These are phyloP conservation scores for Acanthochromis polyacanthus DNA, from an alignment of 2,113 vertebrate species.

Conservation along the genomic window DNA sequence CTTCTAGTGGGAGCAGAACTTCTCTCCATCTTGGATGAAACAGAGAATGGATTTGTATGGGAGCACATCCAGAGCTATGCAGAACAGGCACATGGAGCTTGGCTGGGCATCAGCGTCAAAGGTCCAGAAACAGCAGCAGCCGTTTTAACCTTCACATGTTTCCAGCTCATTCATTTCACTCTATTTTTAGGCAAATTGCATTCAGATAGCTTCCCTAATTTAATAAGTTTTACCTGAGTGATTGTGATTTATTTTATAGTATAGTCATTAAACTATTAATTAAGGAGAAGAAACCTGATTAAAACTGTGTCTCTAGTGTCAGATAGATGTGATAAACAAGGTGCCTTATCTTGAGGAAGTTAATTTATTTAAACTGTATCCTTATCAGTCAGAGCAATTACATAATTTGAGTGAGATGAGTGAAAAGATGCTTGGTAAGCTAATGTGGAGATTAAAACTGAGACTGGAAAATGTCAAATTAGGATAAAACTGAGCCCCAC, in stretches of 20 bases:
- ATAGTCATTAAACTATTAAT: conserved; percentile 22
- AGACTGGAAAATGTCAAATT: background rate
- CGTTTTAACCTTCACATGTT: conserved; percentile 16
- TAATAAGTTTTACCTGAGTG: background rate
- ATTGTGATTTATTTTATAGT: background rate
- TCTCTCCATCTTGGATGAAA: conserved; percentile 94
- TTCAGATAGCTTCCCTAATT: conserved; percentile 17
- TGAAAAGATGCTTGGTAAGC: conserved; percentile 9
- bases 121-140: conserved; percentile 79
- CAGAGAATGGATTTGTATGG: conserved; percentile 95
- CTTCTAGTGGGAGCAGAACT: conserved; percentile 89
- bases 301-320: background rate
- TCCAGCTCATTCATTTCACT: background rate
- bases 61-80: conserved; percentile 93
- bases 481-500: conserved; percentile 1
- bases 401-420: background rate
- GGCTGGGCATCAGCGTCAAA: conserved; percentile 96
- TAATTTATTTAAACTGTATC: conserved; percentile 7
- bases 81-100: conserved; percentile 90
- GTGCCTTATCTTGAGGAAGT: background rate
- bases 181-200: conserved; percentile 6
- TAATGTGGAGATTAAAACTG: conserved; percentile 4
- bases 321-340: conserved; percentile 25
- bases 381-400: conserved; percentile 16
- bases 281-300: conserved; percentile 18